A percentile compares a stretch with the other conserved stretches of the same genome.
phyloP scores from a whole-genome alignment of 92 coral and sea anemone genomes.

The Porites lobata region DNA sequence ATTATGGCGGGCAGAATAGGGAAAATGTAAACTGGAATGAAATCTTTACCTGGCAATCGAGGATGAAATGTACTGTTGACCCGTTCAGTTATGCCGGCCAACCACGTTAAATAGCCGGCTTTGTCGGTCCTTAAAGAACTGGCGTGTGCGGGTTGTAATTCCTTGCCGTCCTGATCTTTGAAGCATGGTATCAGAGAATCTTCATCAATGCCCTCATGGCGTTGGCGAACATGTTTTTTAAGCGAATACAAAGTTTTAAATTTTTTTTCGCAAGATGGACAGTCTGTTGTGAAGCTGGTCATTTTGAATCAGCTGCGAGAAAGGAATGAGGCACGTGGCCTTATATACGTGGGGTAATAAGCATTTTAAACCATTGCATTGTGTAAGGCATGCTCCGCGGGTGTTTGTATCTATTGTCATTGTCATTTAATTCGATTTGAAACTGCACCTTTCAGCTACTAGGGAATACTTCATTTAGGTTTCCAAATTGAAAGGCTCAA shows the following conservation, averaged over 20 bases:
- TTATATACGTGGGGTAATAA: not conserved
- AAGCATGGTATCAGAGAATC: not conserved
- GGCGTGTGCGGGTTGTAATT: not conserved
- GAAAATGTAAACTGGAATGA: not conserved
- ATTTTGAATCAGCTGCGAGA: not conserved
- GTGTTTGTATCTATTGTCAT: not conserved
- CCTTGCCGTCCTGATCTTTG: constrained; percentile 1
- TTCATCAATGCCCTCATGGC: not conserved
- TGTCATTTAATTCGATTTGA: not conserved
- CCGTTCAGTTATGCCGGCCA: not conserved
- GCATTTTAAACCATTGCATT: too few relatives aligned
- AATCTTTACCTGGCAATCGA: not conserved
- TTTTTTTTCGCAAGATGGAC: not conserved
- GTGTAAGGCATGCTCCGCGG: too few relatives aligned
- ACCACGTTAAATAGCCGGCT: not conserved
- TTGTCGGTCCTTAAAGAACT: not conserved
- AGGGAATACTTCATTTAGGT: not conserved
- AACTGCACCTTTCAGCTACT: not conserved
- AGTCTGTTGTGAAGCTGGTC: not conserved
- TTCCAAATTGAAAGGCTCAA: not conserved
- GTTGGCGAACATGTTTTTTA: not conserved
- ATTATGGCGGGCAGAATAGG: not conserved
- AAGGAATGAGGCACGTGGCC: not conserved
- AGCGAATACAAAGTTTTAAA: not conserved
- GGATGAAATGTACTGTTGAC: not conserved